A percentile compares a stretch with the other conserved stretches of the same genome.
These are phyloP conservation scores for Cisticola juncidis DNA, from an alignment of 2,113 vertebrate species.

Conservation along the genomic window DNA sequence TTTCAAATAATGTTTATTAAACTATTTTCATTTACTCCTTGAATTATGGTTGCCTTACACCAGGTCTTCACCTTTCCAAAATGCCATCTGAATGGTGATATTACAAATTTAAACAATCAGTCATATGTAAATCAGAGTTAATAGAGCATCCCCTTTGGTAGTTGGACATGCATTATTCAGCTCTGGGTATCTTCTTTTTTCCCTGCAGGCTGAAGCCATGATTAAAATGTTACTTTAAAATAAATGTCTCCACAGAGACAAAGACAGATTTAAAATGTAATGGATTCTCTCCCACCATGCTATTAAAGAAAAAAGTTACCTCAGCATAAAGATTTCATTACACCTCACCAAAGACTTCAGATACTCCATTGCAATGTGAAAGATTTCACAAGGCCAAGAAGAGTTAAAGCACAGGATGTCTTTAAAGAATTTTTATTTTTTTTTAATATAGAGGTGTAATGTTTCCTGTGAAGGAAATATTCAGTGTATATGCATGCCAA, in stretches of 20 bases:
- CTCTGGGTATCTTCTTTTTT: conserved; percentile 38
- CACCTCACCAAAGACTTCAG: not conserved
- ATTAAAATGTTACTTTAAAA: conserved; percentile 63
- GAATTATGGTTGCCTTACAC: not conserved
- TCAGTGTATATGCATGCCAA: not conserved
- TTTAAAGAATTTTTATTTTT: not conserved
- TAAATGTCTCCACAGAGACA: conserved; percentile 57
- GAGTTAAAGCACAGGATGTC: not conserved
- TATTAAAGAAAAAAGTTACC: conserved; percentile 45
- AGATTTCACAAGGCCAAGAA: not conserved
- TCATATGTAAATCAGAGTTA: conserved; percentile 61
- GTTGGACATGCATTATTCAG: conserved; percentile 53
- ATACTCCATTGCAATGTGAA: not conserved
- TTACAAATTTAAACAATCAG: conserved; percentile 49
- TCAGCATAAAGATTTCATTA: conserved; percentile 50
- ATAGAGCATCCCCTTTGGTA: conserved; percentile 47
- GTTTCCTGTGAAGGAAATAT: not conserved
- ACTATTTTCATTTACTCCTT: not conserved
- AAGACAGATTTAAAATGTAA: conserved; percentile 52
- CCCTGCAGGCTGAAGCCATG: conserved; percentile 40
- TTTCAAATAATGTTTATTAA: conserved; percentile 29
- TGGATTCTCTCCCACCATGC: conserved; percentile 15
- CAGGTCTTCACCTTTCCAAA: conserved; percentile 17
- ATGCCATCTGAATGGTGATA: not conserved
- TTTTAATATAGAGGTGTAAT: not conserved